These are phyloP conservation scores for Acrossocheilus fasciatus DNA, from an alignment of 2,797 vertebrate species.

Conservation along the genomic window DNA sequence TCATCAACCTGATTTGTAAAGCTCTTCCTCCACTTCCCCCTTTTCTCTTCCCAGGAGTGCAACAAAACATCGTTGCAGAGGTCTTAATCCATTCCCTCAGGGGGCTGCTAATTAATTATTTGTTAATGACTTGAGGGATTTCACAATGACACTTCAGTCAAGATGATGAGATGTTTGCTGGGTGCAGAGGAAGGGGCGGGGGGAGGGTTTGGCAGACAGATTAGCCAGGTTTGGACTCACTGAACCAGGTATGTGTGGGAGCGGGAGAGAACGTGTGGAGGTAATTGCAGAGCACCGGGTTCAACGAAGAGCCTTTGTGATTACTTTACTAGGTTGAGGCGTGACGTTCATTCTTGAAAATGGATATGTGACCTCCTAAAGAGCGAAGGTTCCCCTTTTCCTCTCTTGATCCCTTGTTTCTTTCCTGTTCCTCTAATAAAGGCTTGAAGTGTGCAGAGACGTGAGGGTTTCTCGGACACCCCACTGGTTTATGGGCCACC, in stretches of 20 bases:
- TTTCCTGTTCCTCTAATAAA: constrained; percentile 53
- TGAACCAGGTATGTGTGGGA: constrained; percentile 40
- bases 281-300: constrained; percentile 40
- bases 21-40: constrained; percentile 17
- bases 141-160: constrained; percentile 62
- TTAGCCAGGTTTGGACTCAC: constrained; percentile 41
- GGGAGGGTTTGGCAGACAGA: constrained; percentile 34
- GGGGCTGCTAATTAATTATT: constrained; percentile 80
- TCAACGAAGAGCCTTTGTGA: constrained; percentile 32
- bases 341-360: constrained; percentile 18
- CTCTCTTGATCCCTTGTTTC: constrained; percentile 21
- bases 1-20: constrained; percentile 4
- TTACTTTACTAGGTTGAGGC: constrained; percentile 21
- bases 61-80: constrained; percentile 44
- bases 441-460: constrained; percentile 33
- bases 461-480: constrained; percentile 16
- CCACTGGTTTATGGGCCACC: constrained; percentile 48
- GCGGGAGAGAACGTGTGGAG: constrained; percentile 9
- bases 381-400: constrained; percentile 18
- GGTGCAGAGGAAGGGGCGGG: constrained; percentile 7
- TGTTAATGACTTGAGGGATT: constrained; percentile 81
- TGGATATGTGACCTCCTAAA: constrained; percentile 42
- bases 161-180: constrained; percentile 62
- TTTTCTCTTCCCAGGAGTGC: constrained; percentile 37
- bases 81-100: constrained; percentile 60